A percentile compares a stretch with the other conserved stretches of the same genome.
Conservation (phyloP, 2,888 invertebrate species). For the Homarus gammarus region DNA sequence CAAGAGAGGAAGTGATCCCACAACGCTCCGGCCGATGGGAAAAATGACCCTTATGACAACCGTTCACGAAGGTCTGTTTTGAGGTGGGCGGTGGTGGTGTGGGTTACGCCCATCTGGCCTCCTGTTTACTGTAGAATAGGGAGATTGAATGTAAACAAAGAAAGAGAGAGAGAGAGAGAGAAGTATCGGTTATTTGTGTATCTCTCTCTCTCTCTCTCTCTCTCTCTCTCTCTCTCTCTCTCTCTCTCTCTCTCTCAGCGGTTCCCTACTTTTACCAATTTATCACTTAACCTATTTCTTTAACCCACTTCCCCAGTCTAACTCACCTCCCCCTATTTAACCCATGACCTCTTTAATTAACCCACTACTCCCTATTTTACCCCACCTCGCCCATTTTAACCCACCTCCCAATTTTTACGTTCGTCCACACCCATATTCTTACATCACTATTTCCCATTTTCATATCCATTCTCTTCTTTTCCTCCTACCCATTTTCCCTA, state of each 20-base stretch:
- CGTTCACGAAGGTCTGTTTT: too few species aligned
- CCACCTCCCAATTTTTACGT: not conserved
- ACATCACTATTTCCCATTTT: not conserved
- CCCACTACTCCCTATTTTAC: not conserved
- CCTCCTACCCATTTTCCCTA: too few species aligned
- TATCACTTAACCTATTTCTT: not conserved
- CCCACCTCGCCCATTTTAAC: not conserved
- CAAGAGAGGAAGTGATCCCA: too few species aligned
- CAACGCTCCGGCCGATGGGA: too few species aligned
- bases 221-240: not conserved
- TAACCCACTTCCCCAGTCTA: not conserved
- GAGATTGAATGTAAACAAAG: too few species aligned
- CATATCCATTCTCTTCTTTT: not conserved
- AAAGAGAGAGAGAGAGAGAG: constrained; percentile 14
- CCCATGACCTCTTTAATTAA: not conserved
- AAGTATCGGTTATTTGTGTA: not conserved
- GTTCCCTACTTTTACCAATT: not conserved
- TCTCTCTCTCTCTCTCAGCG: not conserved
- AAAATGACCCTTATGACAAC: too few species aligned
- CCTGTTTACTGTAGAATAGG: too few species aligned
- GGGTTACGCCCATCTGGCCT: too few species aligned
- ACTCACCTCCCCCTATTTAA: not conserved
- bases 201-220: constrained; percentile 2
- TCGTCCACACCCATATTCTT: not conserved
- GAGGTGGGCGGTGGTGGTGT: too few species aligned